phyloP scores from a whole-genome alignment of 2,888 invertebrate genomes.

The Seira musarum region DNA sequence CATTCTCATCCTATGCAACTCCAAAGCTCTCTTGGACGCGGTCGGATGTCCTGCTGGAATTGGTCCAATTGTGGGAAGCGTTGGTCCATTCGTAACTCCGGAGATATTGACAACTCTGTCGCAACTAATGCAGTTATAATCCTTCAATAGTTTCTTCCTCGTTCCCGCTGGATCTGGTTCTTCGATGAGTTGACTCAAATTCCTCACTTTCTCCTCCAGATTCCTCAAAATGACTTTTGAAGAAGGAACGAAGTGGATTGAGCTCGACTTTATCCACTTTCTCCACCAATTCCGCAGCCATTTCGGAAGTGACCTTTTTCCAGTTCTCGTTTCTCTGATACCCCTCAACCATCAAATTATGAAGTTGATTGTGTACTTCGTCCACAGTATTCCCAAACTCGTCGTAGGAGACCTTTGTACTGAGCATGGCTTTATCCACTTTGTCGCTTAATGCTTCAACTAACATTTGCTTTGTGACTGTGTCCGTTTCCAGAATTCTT shows the following conservation, averaged over 20 bases:
- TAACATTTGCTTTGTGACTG: constrained; percentile 59
- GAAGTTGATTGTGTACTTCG: constrained; percentile 50
- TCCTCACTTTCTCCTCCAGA: constrained; percentile 50
- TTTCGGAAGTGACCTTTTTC: constrained; percentile 56
- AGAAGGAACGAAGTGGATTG: constrained; percentile 59
- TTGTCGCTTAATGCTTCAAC: constrained; percentile 60
- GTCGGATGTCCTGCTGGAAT: constrained; percentile 61
- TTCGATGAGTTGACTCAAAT: constrained; percentile 41
- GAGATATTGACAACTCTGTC: constrained; percentile 60
- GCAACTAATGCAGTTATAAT: constrained; percentile 62
- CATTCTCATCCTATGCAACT: constrained; percentile 63
- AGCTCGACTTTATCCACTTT: constrained; percentile 62
- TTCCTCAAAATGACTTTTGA: constrained; percentile 55
- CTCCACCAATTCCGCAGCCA: constrained; percentile 55
- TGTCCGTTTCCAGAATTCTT: constrained; percentile 36
- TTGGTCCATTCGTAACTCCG: constrained; percentile 52
- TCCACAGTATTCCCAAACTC: constrained; percentile 61
- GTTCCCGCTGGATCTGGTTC: constrained; percentile 66
- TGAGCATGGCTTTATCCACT: constrained; percentile 54
- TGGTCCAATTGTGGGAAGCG: constrained; percentile 53
- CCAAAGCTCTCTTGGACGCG: constrained; percentile 63
- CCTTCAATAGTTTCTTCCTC: constrained; percentile 59
- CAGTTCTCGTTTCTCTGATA: constrained; percentile 61
- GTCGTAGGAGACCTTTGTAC: constrained; percentile 58
- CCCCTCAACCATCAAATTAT: constrained; percentile 58